These are phyloP conservation scores for Cyphomyrmex costatus DNA, from an alignment of 1,140 invertebrate genomes.

Conservation along the genomic window DNA sequence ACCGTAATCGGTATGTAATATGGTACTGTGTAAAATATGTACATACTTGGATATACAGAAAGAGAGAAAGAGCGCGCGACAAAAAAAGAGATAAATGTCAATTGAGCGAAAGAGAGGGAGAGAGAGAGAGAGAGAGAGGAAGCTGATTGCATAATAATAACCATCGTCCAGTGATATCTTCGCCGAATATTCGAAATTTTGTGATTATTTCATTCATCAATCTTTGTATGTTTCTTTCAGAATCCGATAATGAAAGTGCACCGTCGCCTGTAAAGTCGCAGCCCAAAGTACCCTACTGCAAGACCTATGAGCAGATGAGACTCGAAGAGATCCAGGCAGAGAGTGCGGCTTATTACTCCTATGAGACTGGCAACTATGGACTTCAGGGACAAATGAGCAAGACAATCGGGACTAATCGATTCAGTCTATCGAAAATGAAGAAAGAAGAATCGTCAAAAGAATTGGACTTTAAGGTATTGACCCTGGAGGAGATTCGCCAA, in stretches of 20 bases:
- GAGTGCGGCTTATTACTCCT: slow-evolving; percentile 90
- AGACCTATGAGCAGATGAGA: slow-evolving; percentile 90
- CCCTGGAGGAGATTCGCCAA: slow-evolving; percentile 83
- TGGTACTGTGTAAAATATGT: not conserved
- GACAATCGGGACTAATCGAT: slow-evolving; percentile 17
- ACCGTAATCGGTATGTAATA: slow-evolving; percentile 11
- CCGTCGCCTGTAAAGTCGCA: slow-evolving; percentile 88
- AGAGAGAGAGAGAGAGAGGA: slow-evolving; percentile 36
- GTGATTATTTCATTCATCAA: slow-evolving; percentile 65
- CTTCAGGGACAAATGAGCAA: slow-evolving; percentile 43
- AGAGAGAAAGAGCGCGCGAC: slow-evolving; percentile 13
- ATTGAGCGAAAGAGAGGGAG: not conserved
- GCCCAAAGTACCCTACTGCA: slow-evolving; percentile 85
- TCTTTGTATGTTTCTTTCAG: slow-evolving; percentile 90
- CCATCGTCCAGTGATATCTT: slow-evolving; percentile 14
- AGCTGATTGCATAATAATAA: slow-evolving; percentile 24
- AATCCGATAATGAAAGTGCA: slow-evolving; percentile 90
- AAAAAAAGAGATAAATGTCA: not conserved
- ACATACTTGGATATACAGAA: not conserved
- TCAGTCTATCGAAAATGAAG: slow-evolving; percentile 28
- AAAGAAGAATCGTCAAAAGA: slow-evolving; percentile 40
- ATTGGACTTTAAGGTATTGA: slow-evolving; percentile 82
- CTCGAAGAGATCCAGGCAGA: slow-evolving; percentile 90
- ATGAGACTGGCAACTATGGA: slow-evolving; percentile 77
- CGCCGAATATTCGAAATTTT: slow-evolving; percentile 1